Evolutionary conservation across 2,888 invertebrate species (phyloP).

Genomic region (Boloria euphrosyne): DNA sequence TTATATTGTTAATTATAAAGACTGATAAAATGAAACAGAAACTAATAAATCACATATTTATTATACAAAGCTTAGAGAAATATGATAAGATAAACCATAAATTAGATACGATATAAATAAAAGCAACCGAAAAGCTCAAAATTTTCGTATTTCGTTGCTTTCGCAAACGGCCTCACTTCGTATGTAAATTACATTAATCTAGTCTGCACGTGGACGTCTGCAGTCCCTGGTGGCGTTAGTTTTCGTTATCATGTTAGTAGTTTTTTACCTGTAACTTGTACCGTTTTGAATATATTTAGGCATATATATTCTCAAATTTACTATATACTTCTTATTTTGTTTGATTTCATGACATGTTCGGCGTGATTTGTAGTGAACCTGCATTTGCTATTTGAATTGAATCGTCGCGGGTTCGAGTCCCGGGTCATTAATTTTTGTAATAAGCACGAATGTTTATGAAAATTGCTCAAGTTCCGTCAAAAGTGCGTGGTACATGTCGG

Average conservation of each 20-base stretch:
- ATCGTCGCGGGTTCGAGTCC: too few relatives aligned
- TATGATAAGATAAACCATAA: background rate
- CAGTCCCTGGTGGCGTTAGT: slow-evolving; percentile 1
- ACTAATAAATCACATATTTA: too few relatives aligned
- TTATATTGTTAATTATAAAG: too few relatives aligned
- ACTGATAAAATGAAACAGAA: too few relatives aligned
- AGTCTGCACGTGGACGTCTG: slow-evolving; percentile 9
- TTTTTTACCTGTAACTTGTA: background rate
- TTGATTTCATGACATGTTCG: background rate
- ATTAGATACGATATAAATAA: background rate
- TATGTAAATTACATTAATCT: slow-evolving; percentile 20
- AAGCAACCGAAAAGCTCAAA: background rate
- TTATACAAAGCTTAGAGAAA: background rate
- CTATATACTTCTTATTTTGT: too few relatives aligned
- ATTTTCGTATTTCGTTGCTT: background rate
- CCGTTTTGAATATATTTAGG: background rate
- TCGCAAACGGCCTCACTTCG: background rate
- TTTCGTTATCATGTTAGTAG: slow-evolving; percentile 11
- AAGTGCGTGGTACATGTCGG: too few relatives aligned
- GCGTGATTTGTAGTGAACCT: too few relatives aligned
- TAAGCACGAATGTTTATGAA: too few relatives aligned
- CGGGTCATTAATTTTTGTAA: too few relatives aligned
- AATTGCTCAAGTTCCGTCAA: too few relatives aligned
- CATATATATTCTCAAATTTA: background rate
- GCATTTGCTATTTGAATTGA: too few relatives aligned